Evolutionary conservation across 2,113 vertebrate genomes (phyloP), one percentile per base, ranked within the genome.

Genomic region (Gulo gulo): DNA sequence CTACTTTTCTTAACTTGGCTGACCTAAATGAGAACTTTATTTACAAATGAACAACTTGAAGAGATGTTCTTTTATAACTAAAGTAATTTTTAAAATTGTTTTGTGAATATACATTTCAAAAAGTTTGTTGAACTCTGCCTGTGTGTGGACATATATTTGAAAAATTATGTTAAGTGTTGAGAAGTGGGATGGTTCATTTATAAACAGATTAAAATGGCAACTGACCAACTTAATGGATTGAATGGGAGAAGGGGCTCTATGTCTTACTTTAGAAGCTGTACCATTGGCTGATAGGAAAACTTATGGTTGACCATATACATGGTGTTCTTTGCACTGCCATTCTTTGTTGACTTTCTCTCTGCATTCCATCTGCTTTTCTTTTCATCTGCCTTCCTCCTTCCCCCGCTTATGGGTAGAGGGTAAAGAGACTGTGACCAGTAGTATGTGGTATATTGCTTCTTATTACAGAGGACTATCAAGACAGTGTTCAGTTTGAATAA

Each of bases 161-260:
- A n/a, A 76, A 81, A 47, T 14, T 88, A 45, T 57, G 45, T 95
- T 95, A 80, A 79, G 71, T 76, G 94, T 34, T 78, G 39, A 92
- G 50, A 67, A 31, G 16, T 88, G 91, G 50, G 71, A 50, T 11
- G 5, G 23, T 36, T 86, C 15, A 79, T 59, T 90, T 96, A 59
- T 63, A 73, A 89, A 94, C 50, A n/a, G 80, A 85, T 89, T 95
- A 82, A 95, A 94, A 92, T 93, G 88, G 69, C 55, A 88, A 74
- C 45, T 74, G 39, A 45, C 16, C 16, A 76, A 4, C 21, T 26
- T 20, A 2, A 57, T 86, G 79, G 71, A 59, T 42, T 57, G 21
- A 20, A 21, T 73, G 10, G 23, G 36, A 86, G 23, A n/a, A 63
- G 50, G 23, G 45, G 8, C 57, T 83, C 1, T 16, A 21, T 36